Conservation (phyloP, 1,140 invertebrate genomes). For the Hyles vespertilio region DNA sequence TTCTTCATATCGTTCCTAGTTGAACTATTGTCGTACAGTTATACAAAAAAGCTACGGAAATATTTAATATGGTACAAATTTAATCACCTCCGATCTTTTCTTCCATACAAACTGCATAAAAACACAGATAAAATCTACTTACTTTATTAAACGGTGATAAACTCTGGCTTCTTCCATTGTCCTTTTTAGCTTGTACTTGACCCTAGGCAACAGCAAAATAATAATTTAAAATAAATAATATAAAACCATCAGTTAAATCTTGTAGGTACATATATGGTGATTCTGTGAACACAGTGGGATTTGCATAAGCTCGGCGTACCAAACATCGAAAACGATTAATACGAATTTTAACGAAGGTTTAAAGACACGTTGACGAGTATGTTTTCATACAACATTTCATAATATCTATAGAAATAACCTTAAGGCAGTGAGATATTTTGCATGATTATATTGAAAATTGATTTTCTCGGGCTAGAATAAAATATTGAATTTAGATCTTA, state of each 20-base stretch:
- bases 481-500: no score
- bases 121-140: conserved; percentile 12
- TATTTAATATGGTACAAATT: no score
- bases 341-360: conserved; percentile 22
- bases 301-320: conserved; percentile 18
- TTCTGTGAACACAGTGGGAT: conserved; percentile 12
- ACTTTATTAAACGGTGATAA: conserved; percentile 36
- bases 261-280: not conserved
- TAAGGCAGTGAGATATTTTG: not conserved
- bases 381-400: not conserved
- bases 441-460: no score
- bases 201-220: conserved; percentile 24
- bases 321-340: conserved; percentile 18
- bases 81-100: no score
- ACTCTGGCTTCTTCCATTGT: conserved; percentile 45
- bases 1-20: no score
- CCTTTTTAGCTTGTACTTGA: conserved; percentile 18
- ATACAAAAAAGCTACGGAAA: no score
- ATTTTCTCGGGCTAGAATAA: no score
- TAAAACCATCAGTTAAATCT: not conserved
- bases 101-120: no score
- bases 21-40: no score
- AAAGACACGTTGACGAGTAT: not conserved
- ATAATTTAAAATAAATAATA: not conserved
- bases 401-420: not conserved